These are phyloP conservation scores for Acronicta leporina DNA, from an alignment of 2,888 invertebrate genomes.

Conservation along the genomic window DNA sequence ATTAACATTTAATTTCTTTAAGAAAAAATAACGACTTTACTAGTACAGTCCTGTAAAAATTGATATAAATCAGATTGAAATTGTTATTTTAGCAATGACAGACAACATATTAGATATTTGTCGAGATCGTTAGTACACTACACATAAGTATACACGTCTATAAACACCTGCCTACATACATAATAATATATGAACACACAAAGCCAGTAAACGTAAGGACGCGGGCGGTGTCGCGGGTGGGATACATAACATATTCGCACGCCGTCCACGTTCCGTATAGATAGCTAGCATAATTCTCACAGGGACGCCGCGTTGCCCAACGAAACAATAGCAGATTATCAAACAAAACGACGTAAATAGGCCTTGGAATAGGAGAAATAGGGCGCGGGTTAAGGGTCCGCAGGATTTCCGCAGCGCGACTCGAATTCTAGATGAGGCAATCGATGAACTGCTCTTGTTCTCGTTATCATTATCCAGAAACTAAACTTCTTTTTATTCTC, in stretches of 20 bases:
- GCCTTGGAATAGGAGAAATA: conserved; percentile 82
- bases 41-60: too few relatives aligned
- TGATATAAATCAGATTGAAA: too few relatives aligned
- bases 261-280: conserved; percentile 83
- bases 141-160: neutral
- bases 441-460: conserved; percentile 63
- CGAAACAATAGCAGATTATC: conserved; percentile 88
- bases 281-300: conserved; percentile 87
- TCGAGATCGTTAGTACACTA: neutral
- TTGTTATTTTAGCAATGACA: too few relatives aligned
- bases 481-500: conserved; percentile 30
- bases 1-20: too few relatives aligned
- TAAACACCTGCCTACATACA: conserved; percentile 17
- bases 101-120: too few relatives aligned
- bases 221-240: conserved; percentile 35
- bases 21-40: too few relatives aligned
- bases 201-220: conserved; percentile 40
- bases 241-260: conserved; percentile 81
- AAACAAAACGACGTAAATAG: conserved; percentile 88
- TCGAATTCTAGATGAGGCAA: conserved; percentile 85
- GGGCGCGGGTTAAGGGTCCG: conserved; percentile 85
- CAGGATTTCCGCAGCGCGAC: conserved; percentile 82
- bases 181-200: conserved; percentile 37
- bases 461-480: conserved; percentile 56
- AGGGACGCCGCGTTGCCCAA: conserved; percentile 79